Evolutionary conservation across 2,888 invertebrate species (phyloP).

Genomic region (Himalopsyche anomala): DNA sequence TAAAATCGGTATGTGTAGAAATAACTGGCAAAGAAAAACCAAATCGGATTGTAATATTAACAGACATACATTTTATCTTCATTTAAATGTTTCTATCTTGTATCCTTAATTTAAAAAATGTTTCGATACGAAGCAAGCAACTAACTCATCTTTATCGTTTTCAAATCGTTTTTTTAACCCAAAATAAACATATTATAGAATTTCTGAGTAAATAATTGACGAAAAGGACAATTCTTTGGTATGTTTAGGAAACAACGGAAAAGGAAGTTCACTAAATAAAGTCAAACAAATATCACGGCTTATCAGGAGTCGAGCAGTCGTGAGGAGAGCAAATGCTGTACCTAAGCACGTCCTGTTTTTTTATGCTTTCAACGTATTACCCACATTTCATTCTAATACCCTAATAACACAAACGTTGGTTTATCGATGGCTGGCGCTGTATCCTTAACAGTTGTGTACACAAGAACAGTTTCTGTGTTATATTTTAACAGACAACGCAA

Average conservation of each 20-base stretch:
- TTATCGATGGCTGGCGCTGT: conserved; percentile 62
- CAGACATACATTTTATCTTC: no score
- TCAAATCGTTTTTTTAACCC: no score
- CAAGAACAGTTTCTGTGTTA: conserved; percentile 62
- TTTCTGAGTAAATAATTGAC: no score
- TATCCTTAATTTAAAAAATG: no score
- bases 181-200: no score
- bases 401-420: conserved; percentile 61
- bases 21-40: no score
- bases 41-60: no score
- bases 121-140: no score
- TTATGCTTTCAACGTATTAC: conserved; percentile 48
- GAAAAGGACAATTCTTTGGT: no score
- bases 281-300: conserved; percentile 64
- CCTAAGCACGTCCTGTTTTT: conserved; percentile 54
- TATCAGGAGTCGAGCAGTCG: conserved; percentile 65
- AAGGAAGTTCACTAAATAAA: conserved; percentile 63
- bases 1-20: no score
- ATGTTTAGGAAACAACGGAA: conserved; percentile 51
- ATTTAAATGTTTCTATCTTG: no score
- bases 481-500: conserved; percentile 65
- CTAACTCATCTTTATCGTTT: no score
- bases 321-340: conserved; percentile 61
- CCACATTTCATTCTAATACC: conserved; percentile 51
- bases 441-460: conserved; percentile 65